Evolutionary conservation across 2,797 vertebrate genomes (phyloP).

Genomic region (Typhlichthys subterraneus): DNA sequence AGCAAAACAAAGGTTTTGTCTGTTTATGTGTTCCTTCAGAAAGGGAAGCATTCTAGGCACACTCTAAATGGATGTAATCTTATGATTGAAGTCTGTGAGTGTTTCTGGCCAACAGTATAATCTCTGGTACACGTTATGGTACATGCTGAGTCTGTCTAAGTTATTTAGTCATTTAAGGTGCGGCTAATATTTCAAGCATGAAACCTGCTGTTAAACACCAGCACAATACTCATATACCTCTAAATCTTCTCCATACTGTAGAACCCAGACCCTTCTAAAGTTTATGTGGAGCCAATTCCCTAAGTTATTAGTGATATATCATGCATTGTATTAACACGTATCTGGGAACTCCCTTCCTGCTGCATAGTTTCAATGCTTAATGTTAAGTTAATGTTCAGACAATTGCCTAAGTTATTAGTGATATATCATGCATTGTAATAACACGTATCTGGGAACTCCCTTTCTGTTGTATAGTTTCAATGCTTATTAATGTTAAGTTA

Average conservation of each 20-base stretch:
- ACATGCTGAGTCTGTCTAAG: slow-evolving; percentile 10
- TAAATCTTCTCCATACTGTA: slow-evolving; percentile 25
- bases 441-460: slow-evolving; percentile 22
- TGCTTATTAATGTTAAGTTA: slow-evolving; percentile 14
- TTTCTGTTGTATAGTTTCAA: slow-evolving; percentile 35
- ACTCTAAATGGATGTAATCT: slow-evolving; percentile 13
- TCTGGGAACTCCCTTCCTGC: slow-evolving; percentile 32
- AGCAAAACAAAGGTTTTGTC: slow-evolving; percentile 62
- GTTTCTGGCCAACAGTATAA: slow-evolving; percentile 3
- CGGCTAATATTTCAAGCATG: slow-evolving; percentile 36
- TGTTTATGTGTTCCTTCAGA: slow-evolving; percentile 47
- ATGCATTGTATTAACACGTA: slow-evolving; percentile 18
- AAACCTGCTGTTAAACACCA: slow-evolving; percentile 63
- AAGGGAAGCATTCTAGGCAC: slow-evolving; percentile 33
- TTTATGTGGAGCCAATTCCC: slow-evolving; percentile 42
- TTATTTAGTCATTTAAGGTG: slow-evolving; percentile 31
- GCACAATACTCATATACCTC: slow-evolving; percentile 65
- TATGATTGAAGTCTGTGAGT: slow-evolving; percentile 17
- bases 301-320: slow-evolving; percentile 11
- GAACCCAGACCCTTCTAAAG: slow-evolving; percentile 39
- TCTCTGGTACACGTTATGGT: slow-evolving; percentile 1
- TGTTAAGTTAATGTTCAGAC: slow-evolving; percentile 42
- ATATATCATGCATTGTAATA: slow-evolving; percentile 11
- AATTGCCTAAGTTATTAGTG: slow-evolving; percentile 24
- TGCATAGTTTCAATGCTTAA: slow-evolving; percentile 22